Evolutionary conservation across 2,888 invertebrate genomes (phyloP), one percentile per base, ranked within the genome.

Genomic region (Hirtodrosophila confusa): DNA sequence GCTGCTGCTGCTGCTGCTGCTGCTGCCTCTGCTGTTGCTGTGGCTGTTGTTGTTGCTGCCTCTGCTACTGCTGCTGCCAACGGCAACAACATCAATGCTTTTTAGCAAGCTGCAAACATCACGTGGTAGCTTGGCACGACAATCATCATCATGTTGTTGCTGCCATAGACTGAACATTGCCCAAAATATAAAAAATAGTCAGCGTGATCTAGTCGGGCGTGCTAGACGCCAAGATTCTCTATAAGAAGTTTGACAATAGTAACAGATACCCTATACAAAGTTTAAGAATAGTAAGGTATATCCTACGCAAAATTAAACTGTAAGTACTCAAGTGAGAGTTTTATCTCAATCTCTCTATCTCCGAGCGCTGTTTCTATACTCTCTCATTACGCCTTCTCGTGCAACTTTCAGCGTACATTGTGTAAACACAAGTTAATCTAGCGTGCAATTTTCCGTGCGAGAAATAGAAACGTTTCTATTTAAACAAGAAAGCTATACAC

Each of bases 101-200:
- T 17, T 74, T 29, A 56, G 51, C 33, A 33, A 41, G 47, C 57
- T 62, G 54, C 24, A 51, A 55, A 31, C 64, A 60, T 75, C 75
- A 75, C 75, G 75, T 75, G 75, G 75, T 66, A 48, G 56, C 73
- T 40, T 33, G 67, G 73, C 74, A 77, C 74, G 78, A 74, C 74
- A 78, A 50, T 62, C 74, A 72, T 76, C 72, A 61, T 65, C 45
- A 50, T 60, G 45, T 45, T 61, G 72, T 51, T 76, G 77, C 66
- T 55, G 72, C 43, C 77, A 76, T 55, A 76, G 76, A 51, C 77
- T 58, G 36, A 77, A 77, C 66, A 77, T 74, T 74, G 48, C 77
- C 77, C 53, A 61, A 73, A 73, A 57, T 31, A 36, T 7, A 43
- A 44, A 51, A 17, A 57, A 41, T 39, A 51, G 37, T 44, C 37